phyloP scores from a whole-genome alignment of 2,888 invertebrate genomes.

The Eupithecia inturbata region DNA sequence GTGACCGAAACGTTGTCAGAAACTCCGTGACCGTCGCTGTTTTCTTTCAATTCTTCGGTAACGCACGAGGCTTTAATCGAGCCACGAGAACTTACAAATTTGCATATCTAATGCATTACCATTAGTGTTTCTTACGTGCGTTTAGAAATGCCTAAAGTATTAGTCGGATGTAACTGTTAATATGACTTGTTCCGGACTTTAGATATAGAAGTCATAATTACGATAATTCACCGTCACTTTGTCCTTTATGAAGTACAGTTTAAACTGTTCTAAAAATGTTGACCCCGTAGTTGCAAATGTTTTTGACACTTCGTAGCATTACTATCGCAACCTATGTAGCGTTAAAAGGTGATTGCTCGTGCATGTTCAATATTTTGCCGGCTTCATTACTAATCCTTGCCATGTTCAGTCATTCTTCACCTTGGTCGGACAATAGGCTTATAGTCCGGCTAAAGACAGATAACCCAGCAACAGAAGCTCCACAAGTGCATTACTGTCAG shows the following conservation, averaged over 20 bases:
- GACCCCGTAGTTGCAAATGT: not conserved
- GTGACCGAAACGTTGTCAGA: constrained; percentile 49
- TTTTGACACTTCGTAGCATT: not conserved
- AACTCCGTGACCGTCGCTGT: constrained; percentile 25
- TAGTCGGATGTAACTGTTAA: constrained; percentile 5
- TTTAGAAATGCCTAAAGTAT: constrained; percentile 4
- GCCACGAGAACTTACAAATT: constrained; percentile 41
- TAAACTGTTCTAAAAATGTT: not conserved
- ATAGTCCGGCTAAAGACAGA: constrained; percentile 9
- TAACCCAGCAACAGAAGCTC: constrained; percentile 7
- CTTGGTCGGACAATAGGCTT: constrained; percentile 15
- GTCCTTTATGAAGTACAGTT: not conserved
- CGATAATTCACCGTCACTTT: not conserved
- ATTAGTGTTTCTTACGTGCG: constrained; percentile 33
- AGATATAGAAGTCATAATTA: not conserved
- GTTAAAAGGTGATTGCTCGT: not conserved
- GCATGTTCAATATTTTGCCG: not conserved
- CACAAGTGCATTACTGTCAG: constrained; percentile 27
- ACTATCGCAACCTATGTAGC: not conserved
- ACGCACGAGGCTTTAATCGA: constrained; percentile 43
- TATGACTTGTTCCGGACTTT: not conserved
- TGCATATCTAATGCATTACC: constrained; percentile 49
- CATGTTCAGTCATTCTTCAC: not conserved
- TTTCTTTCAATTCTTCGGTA: constrained; percentile 25
- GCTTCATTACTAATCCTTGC: not conserved